Percentiles rank a stretch among this genome's conserved stretches.
Conservation (phyloP, 2,888 invertebrate species). For the Pteria penguin region DNA sequence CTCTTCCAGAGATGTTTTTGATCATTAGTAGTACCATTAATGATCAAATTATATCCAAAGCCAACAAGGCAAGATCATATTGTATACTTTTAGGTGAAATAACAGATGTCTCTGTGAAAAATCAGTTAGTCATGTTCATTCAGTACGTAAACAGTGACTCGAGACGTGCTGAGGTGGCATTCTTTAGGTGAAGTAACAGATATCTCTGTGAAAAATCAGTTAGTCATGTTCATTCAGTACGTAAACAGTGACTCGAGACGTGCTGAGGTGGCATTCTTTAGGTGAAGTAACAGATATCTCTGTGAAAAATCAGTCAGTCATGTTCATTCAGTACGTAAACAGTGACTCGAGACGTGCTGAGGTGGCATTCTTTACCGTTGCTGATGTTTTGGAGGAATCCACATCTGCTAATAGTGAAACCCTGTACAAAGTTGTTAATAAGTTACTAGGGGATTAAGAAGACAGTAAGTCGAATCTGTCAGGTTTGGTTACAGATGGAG, state of each 20-base stretch:
- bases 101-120: constrained; percentile 8
- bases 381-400: constrained; percentile 12
- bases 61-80: background rate
- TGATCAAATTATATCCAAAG: constrained; percentile 4
- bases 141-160: background rate
- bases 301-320: constrained; percentile 15
- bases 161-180: background rate
- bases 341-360: background rate
- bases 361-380: constrained; percentile 11
- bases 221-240: constrained; percentile 19
- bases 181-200: constrained; percentile 20
- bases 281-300: constrained; percentile 24
- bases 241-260: background rate
- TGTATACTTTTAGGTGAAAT: constrained; percentile 13
- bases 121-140: constrained; percentile 13
- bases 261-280: constrained; percentile 1
- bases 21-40: constrained; percentile 16
- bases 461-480: background rate
- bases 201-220: constrained; percentile 13
- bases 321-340: constrained; percentile 8
- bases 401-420: constrained; percentile 16
- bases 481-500: constrained; percentile 27
- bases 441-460: background rate
- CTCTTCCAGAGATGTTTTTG: constrained; percentile 12
- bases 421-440: constrained; percentile 11